These are phyloP conservation scores for Trogon surrucura DNA, from an alignment of 2,113 vertebrate genomes.

Conservation along the genomic window DNA sequence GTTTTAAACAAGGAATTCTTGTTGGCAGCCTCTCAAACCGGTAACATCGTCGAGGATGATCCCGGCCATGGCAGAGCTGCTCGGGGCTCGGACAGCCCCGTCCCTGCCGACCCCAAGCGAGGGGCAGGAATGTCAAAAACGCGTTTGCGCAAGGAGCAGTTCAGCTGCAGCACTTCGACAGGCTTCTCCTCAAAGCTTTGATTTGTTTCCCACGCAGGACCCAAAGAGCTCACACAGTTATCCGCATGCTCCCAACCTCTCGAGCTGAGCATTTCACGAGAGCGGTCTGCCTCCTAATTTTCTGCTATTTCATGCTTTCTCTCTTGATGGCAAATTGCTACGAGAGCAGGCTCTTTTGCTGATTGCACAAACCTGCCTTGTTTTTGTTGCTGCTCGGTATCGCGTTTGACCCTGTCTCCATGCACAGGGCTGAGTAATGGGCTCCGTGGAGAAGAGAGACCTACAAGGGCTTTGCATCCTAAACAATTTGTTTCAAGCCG, in stretches of 20 bases:
- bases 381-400: not conserved
- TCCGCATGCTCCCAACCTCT: not conserved
- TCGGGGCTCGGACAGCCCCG: not conserved
- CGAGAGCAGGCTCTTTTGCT: not conserved
- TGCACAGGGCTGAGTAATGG: not conserved
- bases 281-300: not conserved
- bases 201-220: not conserved
- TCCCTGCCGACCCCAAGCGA: rapidly evolving
- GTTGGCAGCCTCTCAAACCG: not conserved
- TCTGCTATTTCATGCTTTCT: not conserved
- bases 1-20: not conserved
- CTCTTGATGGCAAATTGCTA: not conserved
- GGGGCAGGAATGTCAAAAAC: rapidly evolving
- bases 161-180: rapidly evolving
- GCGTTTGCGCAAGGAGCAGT: rapidly evolving
- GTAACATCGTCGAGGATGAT: no score
- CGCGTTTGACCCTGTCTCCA: rapidly evolving
- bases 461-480: not conserved
- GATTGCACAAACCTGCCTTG: not conserved
- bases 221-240: rapidly evolving
- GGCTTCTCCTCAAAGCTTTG: not conserved
- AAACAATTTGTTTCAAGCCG: rapidly evolving
- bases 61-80: rapidly evolving
- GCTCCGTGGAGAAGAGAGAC: not conserved
- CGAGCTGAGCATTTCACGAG: not conserved